These are phyloP conservation scores for Cryptocephalus primarius DNA, from an alignment of 2,888 invertebrate genomes.

Conservation along the genomic window DNA sequence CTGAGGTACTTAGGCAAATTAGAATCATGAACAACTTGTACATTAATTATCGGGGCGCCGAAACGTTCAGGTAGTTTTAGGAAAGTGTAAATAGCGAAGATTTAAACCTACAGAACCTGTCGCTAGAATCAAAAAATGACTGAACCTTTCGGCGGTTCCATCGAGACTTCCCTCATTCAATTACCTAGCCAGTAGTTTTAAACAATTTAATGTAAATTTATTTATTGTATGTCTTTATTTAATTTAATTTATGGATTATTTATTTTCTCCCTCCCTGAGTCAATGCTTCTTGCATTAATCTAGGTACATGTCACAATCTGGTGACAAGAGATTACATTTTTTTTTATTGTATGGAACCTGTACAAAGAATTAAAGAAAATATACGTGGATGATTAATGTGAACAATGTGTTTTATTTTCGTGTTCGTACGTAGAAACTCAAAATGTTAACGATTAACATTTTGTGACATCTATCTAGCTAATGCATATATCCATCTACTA, in stretches of 20 bases:
- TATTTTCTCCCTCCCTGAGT: slow-evolving; percentile 32
- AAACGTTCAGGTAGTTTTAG: too few species aligned
- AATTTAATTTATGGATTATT: slow-evolving; percentile 39
- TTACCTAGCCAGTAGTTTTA: too few species aligned
- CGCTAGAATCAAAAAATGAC: too few species aligned
- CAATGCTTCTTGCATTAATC: slow-evolving; percentile 32
- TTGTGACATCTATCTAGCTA: slow-evolving; percentile 37
- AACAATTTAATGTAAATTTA: too few species aligned
- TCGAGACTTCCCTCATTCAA: too few species aligned
- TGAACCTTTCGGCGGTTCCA: too few species aligned
- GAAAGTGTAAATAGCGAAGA: too few species aligned
- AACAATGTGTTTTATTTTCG: slow-evolving; percentile 12
- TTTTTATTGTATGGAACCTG: slow-evolving; percentile 13
- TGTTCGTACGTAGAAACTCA: slow-evolving; percentile 2
- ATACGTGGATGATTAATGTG: slow-evolving; percentile 1
- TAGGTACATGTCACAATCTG: slow-evolving; percentile 38
- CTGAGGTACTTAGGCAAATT: too few species aligned
- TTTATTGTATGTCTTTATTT: slow-evolving; percentile 12
- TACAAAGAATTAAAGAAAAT: slow-evolving; percentile 3
- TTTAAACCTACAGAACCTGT: too few species aligned
- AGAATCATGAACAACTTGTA: too few species aligned
- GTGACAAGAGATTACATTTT: slow-evolving; percentile 24
- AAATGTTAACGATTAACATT: slow-evolving; percentile 16
- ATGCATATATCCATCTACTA: slow-evolving; percentile 11
- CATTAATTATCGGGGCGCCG: too few species aligned